These are phyloP conservation scores for Nasua narica DNA, from an alignment of 2,797 vertebrate genomes.

Conservation along the genomic window DNA sequence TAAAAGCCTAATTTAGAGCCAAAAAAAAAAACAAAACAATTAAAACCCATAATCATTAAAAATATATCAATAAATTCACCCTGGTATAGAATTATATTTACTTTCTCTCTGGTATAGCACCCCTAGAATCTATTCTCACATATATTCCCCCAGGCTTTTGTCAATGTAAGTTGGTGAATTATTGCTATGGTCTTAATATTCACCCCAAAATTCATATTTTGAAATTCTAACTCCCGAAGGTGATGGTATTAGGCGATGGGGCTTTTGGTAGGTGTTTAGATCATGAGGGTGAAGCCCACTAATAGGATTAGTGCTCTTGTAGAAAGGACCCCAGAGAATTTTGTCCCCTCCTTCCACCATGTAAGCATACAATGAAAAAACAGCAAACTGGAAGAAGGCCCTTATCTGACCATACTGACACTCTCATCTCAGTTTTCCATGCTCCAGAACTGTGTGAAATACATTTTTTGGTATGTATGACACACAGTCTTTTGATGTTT, in stretches of 20 bases:
- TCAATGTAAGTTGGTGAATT: background rate
- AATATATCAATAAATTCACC: background rate
- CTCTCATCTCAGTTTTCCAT: background rate
- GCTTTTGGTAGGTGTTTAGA: background rate
- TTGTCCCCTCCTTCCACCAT: background rate
- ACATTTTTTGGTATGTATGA: background rate
- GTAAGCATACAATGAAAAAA: background rate
- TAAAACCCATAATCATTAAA: background rate
- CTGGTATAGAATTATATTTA: background rate
- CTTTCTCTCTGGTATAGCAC: background rate
- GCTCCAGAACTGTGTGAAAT: background rate
- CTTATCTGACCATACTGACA: background rate
- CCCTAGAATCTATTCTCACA: background rate
- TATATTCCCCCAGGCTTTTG: background rate
- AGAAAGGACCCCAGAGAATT: background rate
- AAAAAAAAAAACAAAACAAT: too few species aligned
- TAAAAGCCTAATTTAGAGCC: background rate
- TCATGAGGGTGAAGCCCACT: background rate
- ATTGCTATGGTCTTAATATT: background rate
- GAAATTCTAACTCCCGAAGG: background rate
- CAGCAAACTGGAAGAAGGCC: background rate
- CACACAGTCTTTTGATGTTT: background rate
- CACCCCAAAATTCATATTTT: background rate
- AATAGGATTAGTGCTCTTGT: background rate
- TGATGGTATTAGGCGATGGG: background rate